Conservation (phyloP, 64 coral and sea anemone genomes). For the Pocillopora verrucosa region DNA sequence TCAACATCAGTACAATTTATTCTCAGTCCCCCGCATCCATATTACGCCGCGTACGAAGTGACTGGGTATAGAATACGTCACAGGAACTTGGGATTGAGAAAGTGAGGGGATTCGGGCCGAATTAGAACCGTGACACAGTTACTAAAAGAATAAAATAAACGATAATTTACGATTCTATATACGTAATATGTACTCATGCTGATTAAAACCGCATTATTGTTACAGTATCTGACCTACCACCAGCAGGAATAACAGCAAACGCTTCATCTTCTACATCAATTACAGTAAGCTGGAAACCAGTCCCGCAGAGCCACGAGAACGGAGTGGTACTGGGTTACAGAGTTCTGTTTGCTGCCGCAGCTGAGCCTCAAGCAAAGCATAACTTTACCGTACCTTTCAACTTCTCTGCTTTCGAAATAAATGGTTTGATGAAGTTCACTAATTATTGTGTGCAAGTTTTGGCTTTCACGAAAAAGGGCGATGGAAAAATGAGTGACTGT, state of each 20-base stretch:
- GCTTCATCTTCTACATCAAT: conserved; percentile 9
- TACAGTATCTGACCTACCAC: conserved; percentile 33
- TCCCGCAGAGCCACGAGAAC: conserved; percentile 9
- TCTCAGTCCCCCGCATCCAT: conserved; percentile 3
- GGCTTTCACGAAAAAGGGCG: too few species aligned
- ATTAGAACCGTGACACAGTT: too few species aligned
- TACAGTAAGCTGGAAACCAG: conserved; percentile 20
- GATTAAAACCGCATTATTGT: too few species aligned
- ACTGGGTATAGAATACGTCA: background rate
- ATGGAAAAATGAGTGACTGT: too few species aligned
- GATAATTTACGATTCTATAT: background rate
- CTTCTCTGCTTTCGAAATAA: too few species aligned
- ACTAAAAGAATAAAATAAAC: too few species aligned
- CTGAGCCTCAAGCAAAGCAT: background rate
- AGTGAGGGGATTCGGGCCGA: background rate
- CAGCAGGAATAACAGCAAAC: conserved; percentile 16
- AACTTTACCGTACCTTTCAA: background rate
- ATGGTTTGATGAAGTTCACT: too few species aligned
- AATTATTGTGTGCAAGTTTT: too few species aligned
- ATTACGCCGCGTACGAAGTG: conserved; percentile 10
- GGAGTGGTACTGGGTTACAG: conserved; percentile 35
- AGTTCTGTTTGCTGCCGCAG: background rate
- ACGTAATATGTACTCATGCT: too few species aligned
- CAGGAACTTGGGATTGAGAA: background rate
- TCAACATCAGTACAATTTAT: background rate